Evolutionary conservation across 2,113 vertebrate species (phyloP).

Genomic region (Chrysochloris asiatica): DNA sequence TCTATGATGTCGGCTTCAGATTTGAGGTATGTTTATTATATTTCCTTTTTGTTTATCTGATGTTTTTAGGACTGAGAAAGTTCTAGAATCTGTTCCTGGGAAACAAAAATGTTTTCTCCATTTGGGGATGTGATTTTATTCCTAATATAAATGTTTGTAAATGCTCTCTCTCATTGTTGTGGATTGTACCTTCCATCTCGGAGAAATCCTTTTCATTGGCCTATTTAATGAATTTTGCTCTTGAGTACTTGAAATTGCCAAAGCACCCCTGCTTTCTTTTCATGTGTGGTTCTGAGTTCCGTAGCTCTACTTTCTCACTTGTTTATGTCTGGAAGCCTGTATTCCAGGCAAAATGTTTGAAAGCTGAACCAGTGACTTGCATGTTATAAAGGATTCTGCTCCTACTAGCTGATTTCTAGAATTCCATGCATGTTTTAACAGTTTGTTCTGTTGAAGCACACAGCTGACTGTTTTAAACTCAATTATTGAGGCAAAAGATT

Average conservation of each 20-base stretch:
- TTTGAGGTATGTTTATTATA: neutral
- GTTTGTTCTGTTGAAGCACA: neutral
- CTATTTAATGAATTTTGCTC: neutral
- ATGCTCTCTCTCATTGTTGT: neutral
- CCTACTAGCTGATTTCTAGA: neutral
- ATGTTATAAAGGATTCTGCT: neutral
- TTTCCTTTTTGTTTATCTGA: neutral
- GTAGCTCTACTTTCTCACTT: neutral
- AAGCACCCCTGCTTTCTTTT: neutral
- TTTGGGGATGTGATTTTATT: neutral
- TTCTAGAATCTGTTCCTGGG: neutral
- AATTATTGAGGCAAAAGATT: neutral
- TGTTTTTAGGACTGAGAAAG: neutral
- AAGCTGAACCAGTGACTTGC: neutral
- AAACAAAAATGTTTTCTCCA: too few species aligned
- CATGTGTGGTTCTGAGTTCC: neutral
- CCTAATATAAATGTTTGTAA: neutral
- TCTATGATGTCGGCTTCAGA: neutral
- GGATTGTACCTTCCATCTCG: neutral
- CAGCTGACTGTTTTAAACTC: conserved; percentile 33
- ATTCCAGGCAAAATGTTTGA: neutral
- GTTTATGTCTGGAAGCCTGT: neutral
- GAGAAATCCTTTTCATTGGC: neutral
- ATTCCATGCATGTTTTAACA: neutral
- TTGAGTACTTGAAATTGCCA: neutral